Evolutionary conservation across 2,797 vertebrate species (phyloP).

Genomic region (Geotrypetes seraphini): DNA sequence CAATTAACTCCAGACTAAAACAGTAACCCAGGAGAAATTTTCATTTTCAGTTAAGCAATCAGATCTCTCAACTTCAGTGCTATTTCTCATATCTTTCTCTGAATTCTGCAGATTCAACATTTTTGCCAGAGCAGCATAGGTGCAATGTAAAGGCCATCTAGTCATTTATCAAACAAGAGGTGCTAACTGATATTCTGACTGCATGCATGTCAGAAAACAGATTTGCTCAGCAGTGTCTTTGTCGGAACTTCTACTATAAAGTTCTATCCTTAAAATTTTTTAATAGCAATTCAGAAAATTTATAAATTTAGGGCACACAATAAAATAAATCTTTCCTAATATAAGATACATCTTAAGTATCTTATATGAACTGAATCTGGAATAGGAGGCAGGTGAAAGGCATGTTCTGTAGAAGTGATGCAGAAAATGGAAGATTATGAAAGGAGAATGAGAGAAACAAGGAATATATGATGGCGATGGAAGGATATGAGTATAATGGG

Average conservation of each 20-base stretch:
- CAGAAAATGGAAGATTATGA: no score
- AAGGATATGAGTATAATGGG: no score
- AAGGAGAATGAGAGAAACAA: no score
- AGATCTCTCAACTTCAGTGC: constrained; percentile 2
- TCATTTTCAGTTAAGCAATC: constrained; percentile 10
- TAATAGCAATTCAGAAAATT: neutral
- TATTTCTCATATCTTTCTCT: neutral
- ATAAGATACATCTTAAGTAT: no score
- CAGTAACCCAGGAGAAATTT: no score
- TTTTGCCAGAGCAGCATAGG: constrained; percentile 13
- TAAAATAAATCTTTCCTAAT: no score
- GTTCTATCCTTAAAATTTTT: neutral
- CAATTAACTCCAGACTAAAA: no score
- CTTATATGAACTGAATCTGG: no score
- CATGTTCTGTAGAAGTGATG: no score
- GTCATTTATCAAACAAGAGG: constrained; percentile 20
- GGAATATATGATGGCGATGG: no score
- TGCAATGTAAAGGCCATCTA: constrained; percentile 8
- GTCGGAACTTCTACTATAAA: neutral
- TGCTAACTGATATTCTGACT: constrained; percentile 11
- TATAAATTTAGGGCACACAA: no score
- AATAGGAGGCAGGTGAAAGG: no score
- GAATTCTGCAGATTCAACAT: constrained; percentile 10
- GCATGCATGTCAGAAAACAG: neutral
- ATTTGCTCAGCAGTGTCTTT: constrained; percentile 1